Base-by-base conservation (phyloP, 92 coral and sea anemone genomes). In the Zoanthus solanderi region DNA sequence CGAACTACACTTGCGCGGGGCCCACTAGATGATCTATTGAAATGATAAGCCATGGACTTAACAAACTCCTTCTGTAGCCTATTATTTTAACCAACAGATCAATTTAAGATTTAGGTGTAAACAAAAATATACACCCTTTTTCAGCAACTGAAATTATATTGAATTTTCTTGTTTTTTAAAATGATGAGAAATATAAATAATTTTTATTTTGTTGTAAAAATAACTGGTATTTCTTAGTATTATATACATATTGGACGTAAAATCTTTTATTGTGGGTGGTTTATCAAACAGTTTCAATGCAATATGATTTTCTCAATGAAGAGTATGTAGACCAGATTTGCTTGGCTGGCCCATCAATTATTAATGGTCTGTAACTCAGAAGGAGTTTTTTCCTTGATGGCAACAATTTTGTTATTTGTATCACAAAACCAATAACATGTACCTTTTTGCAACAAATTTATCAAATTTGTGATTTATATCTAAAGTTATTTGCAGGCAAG, bases 1-100 rank as follows among this genome's bases (percentile, higher is more conserved):
- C 85, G 74, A 16, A 66, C 85, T 7, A 71, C 75, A 80, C 74
- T 66, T 52, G 85, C 85, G 28, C 85, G 85, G 2, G 85, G 74
- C 18, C 74, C 85, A 17, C 31, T 80, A 13, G 60, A 58, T 5
- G 85, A 80, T 6, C 60, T 80, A 29, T 80, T 28, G 46, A 80
- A 80, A 23, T 80, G 23, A 42, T 63, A 80, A 46, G 75, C 74
- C 85, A 80, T 63, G 57, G 85, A 80, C 31, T 80, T 80, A 17
- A 80, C 85, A 45, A 80, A 80, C 74, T 65, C 74, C 30, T 65
- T 80, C 45, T 80, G 85, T 17, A 80, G 42, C 3, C 42, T 2
- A 37, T 23, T 23, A 23, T 23, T 23, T 23, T 23, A 37, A 37
- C 42, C 42, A 37, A 37, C 42, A 37, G 42, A 37, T 37, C 4